Evolutionary conservation across 2,113 vertebrate genomes (phyloP), one percentile per base, ranked within the genome.

Genomic region (Falco punctatus): DNA sequence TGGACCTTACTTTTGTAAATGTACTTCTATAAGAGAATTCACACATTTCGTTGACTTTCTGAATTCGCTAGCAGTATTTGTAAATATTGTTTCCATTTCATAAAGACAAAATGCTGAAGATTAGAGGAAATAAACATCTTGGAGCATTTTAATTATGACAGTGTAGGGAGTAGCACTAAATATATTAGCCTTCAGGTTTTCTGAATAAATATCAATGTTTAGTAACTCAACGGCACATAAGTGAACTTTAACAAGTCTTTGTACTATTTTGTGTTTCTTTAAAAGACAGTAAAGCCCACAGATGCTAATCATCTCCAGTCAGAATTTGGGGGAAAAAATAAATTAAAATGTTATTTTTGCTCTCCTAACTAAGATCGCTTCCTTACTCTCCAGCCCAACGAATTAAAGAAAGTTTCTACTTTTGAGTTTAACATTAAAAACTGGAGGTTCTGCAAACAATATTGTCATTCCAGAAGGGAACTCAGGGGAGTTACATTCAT

Each of bases 261-360:
- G 19, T 40, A 30, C 2, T 51, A 15, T 38, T 74, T 59, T 3
- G 1, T 10, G 11, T 35, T 83, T 51, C 38, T 80, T 62, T 58
- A 27, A 54, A 88, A 58, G 4, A 62, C 10, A 77, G 20, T 35
- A 62, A 82, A 91, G 6, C 26, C 18, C 48, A 64, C 4, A 40
- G 40, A 1, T 57, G 22, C 27, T 61, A 90, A 83, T 59, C 23
- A 49, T 59, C 32, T 91, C 46, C 51, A 4, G 58, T 86, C 71
- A 81, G 28, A 81, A 6, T 18, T 54, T 12, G 5, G 3, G 4
- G 19, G 15, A 0, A 2, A 2, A n/a, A 17, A 2, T 1, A 51
- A 54, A 74, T 54, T 27, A 28, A 38, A 48, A 40, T 28, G 11
- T 26, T 64, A 19, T 46, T 74, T 90, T 90, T 84, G 38, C 22